phyloP scores from a whole-genome alignment of 2,113 vertebrate genomes.

The Heterotis niloticus region DNA sequence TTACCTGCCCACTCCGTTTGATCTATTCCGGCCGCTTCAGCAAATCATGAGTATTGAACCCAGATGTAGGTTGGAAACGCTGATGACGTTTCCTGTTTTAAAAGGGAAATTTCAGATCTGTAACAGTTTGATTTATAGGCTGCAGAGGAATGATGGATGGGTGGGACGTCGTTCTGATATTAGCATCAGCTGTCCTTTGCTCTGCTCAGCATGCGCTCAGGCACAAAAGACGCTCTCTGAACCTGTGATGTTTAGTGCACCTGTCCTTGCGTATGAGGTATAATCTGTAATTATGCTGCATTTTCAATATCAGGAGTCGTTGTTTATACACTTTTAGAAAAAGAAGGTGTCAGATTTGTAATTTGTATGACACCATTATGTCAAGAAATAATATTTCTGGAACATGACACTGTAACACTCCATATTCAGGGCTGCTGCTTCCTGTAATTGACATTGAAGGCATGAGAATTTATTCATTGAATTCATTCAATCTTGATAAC shows the following conservation, averaged over 20 bases:
- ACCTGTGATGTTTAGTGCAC: neutral
- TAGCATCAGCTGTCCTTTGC: neutral
- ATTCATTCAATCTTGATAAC: constrained; percentile 26
- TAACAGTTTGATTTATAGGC: neutral
- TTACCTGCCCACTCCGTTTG: neutral
- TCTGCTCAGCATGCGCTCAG: neutral
- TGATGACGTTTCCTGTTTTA: neutral
- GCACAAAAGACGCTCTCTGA: neutral
- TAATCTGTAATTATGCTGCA: no score
- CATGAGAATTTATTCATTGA: constrained; percentile 34
- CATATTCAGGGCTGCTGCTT: constrained; percentile 14
- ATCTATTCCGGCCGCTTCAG: neutral
- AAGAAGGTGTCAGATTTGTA: neutral
- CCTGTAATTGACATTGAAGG: constrained; percentile 32
- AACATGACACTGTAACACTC: constrained; percentile 19
- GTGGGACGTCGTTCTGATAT: neutral
- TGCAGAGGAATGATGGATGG: neutral
- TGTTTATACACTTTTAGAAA: neutral
- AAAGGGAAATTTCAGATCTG: neutral
- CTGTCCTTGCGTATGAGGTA: no score
- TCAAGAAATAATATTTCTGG: constrained; percentile 3
- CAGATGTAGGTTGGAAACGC: constrained; percentile 5
- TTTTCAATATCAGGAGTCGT: neutral
- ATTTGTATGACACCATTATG: neutral
- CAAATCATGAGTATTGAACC: neutral